Evolutionary conservation across 1,140 invertebrate genomes (phyloP).

Genomic region (Lepidurus arcticus): DNA sequence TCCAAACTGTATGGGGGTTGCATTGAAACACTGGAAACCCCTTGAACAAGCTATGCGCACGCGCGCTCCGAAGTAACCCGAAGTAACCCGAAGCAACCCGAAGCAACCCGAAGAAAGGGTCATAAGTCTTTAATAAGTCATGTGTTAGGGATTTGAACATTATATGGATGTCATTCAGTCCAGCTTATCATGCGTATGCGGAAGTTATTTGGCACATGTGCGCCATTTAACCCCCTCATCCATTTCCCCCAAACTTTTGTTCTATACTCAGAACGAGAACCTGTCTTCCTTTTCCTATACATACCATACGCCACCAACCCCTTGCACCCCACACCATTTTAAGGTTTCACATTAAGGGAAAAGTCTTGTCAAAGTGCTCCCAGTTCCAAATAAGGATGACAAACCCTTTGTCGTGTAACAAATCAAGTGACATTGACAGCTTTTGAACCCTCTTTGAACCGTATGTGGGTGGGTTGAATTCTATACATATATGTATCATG

Average conservation of each 20-base stretch:
- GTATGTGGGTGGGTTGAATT: not conserved
- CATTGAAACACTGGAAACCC: no score
- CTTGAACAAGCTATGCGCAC: no score
- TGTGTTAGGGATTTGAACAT: constrained; percentile 12
- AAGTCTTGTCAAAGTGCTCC: not conserved
- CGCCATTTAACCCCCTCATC: not conserved
- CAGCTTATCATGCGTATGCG: constrained; percentile 13
- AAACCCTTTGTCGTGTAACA: constrained; percentile 19
- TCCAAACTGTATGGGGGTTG: not conserved
- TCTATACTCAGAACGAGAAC: not conserved
- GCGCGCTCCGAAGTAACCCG: no score
- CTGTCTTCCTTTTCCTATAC: not conserved
- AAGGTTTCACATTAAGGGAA: not conserved
- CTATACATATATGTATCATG: no score
- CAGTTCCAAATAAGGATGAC: not conserved
- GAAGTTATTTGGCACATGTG: constrained; percentile 9
- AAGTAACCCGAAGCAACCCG: no score
- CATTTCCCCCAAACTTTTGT: not conserved
- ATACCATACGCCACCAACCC: not conserved
- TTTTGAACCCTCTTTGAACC: not conserved
- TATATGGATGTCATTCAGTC: constrained; percentile 22
- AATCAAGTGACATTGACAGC: constrained; percentile 8
- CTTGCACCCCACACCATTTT: not conserved
- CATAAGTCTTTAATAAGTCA: constrained; percentile 20
- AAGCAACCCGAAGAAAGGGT: not conserved